Evolutionary conservation across 2,888 invertebrate genomes (phyloP).

Genomic region (Diploptera punctata): DNA sequence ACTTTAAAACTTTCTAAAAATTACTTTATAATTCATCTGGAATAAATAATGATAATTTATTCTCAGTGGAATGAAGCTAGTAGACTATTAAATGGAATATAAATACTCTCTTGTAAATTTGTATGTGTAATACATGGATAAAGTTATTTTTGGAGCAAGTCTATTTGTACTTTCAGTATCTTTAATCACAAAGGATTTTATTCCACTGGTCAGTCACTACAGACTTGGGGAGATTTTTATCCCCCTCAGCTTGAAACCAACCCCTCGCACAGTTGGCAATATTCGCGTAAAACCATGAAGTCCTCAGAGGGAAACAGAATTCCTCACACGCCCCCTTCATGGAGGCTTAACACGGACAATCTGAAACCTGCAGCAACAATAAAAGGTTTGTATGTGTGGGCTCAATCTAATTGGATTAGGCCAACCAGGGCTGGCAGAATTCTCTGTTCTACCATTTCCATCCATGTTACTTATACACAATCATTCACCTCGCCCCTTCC

Average conservation of each 20-base stretch:
- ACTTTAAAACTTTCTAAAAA: too few species aligned
- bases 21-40: too few species aligned
- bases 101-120: too few species aligned
- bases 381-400: background rate
- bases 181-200: too few species aligned
- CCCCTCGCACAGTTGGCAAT: constrained; percentile 10
- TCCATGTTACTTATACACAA: background rate
- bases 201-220: constrained; percentile 4
- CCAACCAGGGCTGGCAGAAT: background rate
- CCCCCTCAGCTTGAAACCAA: background rate
- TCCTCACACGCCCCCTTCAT: constrained; percentile 5
- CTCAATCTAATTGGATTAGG: background rate
- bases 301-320: background rate
- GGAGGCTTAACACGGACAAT: constrained; percentile 24
- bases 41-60: too few species aligned
- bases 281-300: constrained; percentile 2
- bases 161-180: too few species aligned
- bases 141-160: too few species aligned
- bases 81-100: too few species aligned
- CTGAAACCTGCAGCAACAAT: constrained; percentile 21
- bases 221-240: background rate
- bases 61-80: too few species aligned
- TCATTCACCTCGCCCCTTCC: background rate
- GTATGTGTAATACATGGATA: too few species aligned
- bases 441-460: background rate